phyloP scores from a whole-genome alignment of 2,113 vertebrate species.

The Ciconia boyciana region DNA sequence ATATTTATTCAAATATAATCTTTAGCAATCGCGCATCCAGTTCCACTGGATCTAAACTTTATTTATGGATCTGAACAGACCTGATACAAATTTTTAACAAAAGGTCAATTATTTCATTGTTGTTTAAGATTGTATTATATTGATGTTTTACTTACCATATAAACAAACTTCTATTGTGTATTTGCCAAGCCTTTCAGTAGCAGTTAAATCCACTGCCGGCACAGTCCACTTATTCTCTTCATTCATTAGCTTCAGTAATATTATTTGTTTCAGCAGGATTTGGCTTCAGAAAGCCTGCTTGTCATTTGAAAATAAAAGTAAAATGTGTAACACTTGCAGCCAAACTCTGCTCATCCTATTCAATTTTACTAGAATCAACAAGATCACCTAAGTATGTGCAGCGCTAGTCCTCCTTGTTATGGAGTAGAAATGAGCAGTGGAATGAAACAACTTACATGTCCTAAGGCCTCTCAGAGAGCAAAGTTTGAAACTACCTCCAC shows the following conservation, averaged over 20 bases:
- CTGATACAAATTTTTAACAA: background rate
- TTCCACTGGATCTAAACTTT: background rate
- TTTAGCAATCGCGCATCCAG: background rate
- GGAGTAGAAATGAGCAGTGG: background rate
- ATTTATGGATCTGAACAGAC: background rate
- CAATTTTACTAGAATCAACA: background rate
- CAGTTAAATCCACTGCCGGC: background rate
- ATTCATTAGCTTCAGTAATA: background rate
- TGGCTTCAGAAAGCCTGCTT: background rate
- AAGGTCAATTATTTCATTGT: background rate
- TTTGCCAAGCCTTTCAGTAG: background rate
- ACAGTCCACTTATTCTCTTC: background rate
- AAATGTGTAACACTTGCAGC: background rate
- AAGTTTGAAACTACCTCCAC: background rate
- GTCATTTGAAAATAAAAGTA: background rate
- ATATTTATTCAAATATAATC: background rate
- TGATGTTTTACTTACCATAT: background rate
- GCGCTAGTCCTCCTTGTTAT: background rate
- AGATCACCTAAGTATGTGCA: background rate
- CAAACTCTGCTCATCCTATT: background rate
- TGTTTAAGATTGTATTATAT: background rate
- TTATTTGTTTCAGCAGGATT: background rate
- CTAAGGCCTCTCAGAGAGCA: background rate
- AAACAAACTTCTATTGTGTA: background rate
- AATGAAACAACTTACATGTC: background rate